Evolutionary conservation across 1,140 invertebrate species (phyloP).

Genomic region (Caenorhabditis briggsae): DNA sequence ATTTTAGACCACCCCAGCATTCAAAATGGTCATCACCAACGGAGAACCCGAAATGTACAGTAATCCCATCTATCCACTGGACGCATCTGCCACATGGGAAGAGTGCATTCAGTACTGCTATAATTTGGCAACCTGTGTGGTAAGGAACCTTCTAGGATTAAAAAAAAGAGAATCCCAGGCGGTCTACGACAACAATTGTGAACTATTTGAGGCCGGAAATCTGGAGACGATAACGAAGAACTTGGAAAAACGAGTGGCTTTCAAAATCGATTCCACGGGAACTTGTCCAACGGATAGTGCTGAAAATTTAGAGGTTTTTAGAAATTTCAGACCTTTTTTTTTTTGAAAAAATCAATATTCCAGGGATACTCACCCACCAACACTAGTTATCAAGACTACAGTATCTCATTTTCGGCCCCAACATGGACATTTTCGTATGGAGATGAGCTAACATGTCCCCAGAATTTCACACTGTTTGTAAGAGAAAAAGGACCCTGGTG

Average conservation of each 20-base stretch:
- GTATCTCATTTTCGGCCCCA: not conserved
- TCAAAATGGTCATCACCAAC: constrained; percentile 2
- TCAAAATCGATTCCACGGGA: constrained; percentile 2
- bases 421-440: not conserved
- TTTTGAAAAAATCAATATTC: no score
- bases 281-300: not conserved
- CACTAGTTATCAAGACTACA: not conserved
- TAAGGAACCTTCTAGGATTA: not conserved
- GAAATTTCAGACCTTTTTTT: no score
- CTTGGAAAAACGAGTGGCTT: not conserved
- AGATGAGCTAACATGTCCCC: not conserved
- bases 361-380: not conserved
- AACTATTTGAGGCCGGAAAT: constrained; percentile 1
- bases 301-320: not conserved
- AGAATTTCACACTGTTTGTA: not conserved
- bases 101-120: not conserved
- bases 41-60: not conserved
- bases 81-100: not conserved
- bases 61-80: not conserved
- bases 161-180: not conserved
- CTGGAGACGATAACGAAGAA: not conserved
- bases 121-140: not conserved
- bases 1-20: not conserved
- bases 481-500: not conserved
- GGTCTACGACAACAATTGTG: constrained; percentile 9